Base-by-base conservation (phyloP, 2,113 vertebrate genomes). In the Astur gentilis region DNA sequence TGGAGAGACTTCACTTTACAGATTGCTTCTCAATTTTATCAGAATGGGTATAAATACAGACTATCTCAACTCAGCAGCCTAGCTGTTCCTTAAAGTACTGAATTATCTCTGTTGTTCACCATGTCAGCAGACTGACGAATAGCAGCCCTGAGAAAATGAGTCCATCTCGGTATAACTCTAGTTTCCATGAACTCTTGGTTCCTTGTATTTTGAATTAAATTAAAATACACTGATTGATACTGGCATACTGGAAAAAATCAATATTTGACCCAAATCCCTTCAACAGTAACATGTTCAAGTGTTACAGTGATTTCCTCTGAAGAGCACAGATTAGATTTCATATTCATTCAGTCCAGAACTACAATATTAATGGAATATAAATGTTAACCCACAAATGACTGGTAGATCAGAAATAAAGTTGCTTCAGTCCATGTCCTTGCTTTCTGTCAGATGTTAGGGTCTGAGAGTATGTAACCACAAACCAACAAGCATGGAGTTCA, bases 171-270 rank as follows among this genome's bases (percentile, higher is more conserved):
- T 84, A 22, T 78, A 90, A 91, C 23, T 89, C 36, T 44, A 40
- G 32, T 40, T 81, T 62, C 65, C 64, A 73, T 9, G 20, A 95
- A 91, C 83, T 93, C 62, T 69, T 62, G 27, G 18, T 47, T 82
- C 31, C 57, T 87, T 86, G 11, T 72, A 94, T 87, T 93, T 87
- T 96, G 76, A 89, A 95, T 92, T 95, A 90, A 93, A 95, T 96
- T 93, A 89, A 97, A 97, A 96, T 72, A 79, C 72, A 93, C 54
- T 71, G 55, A 95, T 89, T 96, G 77, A 81, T 94, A 94, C 45
- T 87, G 89, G 44, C 90, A 91, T 83, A 93, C 76, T 31, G 55
- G 70, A 38, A 92, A 94, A 88, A 96, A 90, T 86, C 94, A 70
- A 72, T 95, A 81, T 71, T 72, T 95, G 87, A 91, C 91, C 71